Evolutionary conservation across 2,797 vertebrate genomes (phyloP).

Genomic region (Phoebastria nigripes): DNA sequence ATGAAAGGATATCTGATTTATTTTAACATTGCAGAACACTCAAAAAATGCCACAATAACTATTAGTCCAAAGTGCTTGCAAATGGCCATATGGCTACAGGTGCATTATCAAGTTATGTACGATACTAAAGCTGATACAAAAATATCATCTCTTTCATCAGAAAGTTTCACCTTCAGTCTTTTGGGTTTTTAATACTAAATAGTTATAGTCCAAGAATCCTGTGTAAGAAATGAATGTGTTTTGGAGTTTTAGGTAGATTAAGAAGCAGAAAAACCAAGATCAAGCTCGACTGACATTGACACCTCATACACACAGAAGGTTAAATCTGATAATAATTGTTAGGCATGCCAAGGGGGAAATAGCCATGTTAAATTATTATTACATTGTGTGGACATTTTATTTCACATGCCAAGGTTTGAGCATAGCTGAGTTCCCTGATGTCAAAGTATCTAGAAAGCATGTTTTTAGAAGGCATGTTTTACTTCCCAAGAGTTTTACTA

Average conservation of each 20-base stretch:
- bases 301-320: background rate
- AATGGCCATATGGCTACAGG: background rate
- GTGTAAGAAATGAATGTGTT: background rate
- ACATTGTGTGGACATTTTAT: slow-evolving; percentile 44
- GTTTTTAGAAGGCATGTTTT: slow-evolving; percentile 59
- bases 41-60: background rate
- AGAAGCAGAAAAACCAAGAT: slow-evolving; percentile 24
- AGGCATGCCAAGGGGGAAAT: background rate
- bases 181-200: background rate
- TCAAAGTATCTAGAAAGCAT: slow-evolving; percentile 56
- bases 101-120: background rate
- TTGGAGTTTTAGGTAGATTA: background rate
- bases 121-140: background rate
- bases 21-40: background rate
- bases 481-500: slow-evolving; percentile 43
- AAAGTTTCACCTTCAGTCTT: background rate
- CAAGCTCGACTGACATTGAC: background rate
- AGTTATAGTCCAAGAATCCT: background rate
- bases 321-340: slow-evolving; percentile 12
- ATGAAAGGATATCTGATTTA: background rate
- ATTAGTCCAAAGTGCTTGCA: background rate
- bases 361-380: slow-evolving; percentile 48
- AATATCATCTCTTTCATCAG: background rate
- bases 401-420: slow-evolving; percentile 36
- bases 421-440: slow-evolving; percentile 8